Conservation (phyloP, 2,888 invertebrate genomes). For the Bombylius major region DNA sequence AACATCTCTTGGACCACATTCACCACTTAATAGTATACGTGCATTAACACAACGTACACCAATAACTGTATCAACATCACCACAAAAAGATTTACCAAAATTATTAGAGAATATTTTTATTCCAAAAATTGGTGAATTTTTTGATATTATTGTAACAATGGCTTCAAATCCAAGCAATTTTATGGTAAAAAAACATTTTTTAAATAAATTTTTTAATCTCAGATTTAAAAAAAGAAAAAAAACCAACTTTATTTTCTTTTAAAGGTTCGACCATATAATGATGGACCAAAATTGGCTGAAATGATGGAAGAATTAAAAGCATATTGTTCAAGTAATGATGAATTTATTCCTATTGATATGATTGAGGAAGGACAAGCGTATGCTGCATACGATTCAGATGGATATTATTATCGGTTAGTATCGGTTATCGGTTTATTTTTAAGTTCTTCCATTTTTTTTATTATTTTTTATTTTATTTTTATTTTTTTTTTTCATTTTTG, state of each 20-base stretch:
- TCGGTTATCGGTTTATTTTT: background rate
- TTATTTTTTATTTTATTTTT: background rate
- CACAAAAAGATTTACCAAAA: slow-evolving; percentile 16
- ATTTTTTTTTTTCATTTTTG: background rate
- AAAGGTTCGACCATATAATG: slow-evolving; percentile 41
- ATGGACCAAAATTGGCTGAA: slow-evolving; percentile 37
- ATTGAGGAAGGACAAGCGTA: slow-evolving; percentile 49
- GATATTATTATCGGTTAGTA: slow-evolving; percentile 59
- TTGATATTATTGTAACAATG: slow-evolving; percentile 50
- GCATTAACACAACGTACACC: background rate
- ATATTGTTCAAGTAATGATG: slow-evolving; percentile 43
- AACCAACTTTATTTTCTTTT: background rate
- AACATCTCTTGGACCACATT: background rate
- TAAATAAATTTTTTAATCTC: background rate
- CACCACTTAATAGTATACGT: background rate
- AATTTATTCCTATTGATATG: slow-evolving; percentile 39
- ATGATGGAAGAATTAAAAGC: slow-evolving; percentile 56
- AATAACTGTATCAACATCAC: slow-evolving; percentile 21
- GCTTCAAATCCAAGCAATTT: slow-evolving; percentile 55
- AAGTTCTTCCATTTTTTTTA: background rate
- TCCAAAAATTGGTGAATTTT: slow-evolving; percentile 20
- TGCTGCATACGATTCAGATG: slow-evolving; percentile 51
- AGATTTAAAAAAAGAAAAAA: background rate
- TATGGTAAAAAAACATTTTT: slow-evolving; percentile 20
- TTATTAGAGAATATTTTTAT: slow-evolving; percentile 1